These are phyloP conservation scores for Trichosurus vulpecula DNA, from an alignment of 2,797 vertebrate genomes.

Conservation along the genomic window DNA sequence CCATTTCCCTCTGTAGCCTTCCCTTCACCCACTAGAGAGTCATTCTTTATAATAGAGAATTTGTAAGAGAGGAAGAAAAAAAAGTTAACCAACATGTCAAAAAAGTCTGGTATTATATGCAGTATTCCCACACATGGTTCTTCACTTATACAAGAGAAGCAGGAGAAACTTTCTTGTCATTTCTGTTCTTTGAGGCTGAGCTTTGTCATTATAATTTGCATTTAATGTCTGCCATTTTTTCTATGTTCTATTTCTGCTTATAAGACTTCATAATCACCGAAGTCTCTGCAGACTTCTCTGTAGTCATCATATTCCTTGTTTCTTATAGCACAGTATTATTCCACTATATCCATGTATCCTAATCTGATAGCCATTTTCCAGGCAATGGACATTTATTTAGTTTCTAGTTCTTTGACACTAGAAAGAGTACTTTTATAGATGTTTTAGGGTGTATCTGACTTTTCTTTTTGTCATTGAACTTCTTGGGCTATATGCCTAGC, in stretches of 20 bases:
- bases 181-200: background rate
- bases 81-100: background rate
- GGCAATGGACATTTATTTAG: background rate
- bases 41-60: background rate
- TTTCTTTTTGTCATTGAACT: no score
- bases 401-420: background rate
- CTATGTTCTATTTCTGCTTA: background rate
- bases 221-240: background rate
- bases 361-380: background rate
- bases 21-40: background rate
- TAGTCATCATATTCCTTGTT: background rate
- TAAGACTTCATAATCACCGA: background rate
- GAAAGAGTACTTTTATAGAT: background rate
- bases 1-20: background rate
- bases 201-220: background rate
- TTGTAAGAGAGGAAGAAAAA: background rate
- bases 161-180: background rate
- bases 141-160: background rate
- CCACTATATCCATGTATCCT: background rate
- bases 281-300: background rate
- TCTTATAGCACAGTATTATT: background rate
- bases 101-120: background rate
- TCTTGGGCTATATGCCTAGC: no score
- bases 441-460: no score
- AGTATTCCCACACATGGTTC: background rate